phyloP scores from a whole-genome alignment of 2,113 vertebrate genomes.

The Gobiocypris rarus region DNA sequence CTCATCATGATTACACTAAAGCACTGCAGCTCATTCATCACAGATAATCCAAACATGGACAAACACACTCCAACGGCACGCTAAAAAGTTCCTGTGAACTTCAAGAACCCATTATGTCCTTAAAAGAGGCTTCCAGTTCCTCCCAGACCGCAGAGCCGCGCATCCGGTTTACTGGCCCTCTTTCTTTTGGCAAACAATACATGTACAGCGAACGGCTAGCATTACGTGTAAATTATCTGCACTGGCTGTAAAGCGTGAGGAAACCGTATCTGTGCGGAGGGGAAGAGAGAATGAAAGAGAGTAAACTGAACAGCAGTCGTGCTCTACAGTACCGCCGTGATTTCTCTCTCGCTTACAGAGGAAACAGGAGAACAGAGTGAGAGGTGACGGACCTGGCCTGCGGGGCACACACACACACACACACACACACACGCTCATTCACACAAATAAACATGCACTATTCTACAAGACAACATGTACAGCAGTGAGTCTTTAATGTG shows the following conservation, averaged over 20 bases:
- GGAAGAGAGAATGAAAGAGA: conserved; percentile 69
- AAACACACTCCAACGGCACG: conserved; percentile 19
- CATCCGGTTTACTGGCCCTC: conserved; percentile 60
- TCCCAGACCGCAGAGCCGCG: background rate
- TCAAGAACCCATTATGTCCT: conserved; percentile 21
- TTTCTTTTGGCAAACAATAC: conserved; percentile 76
- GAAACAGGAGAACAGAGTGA: conserved; percentile 70
- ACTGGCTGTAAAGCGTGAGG: conserved; percentile 64
- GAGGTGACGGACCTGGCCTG: conserved; percentile 60
- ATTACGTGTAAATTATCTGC: conserved; percentile 78
- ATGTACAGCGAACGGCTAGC: conserved; percentile 66
- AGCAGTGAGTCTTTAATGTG: conserved; percentile 8
- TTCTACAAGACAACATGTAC: background rate
- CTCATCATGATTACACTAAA: background rate
- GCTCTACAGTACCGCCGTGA: conserved; percentile 65
- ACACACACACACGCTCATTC: conserved; percentile 11
- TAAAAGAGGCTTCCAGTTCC: conserved; percentile 34
- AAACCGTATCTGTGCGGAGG: conserved; percentile 69
- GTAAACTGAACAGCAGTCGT: conserved; percentile 45
- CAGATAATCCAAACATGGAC: conserved; percentile 14
- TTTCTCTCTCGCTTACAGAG: conserved; percentile 70
- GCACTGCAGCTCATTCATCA: background rate
- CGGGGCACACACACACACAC: background rate
- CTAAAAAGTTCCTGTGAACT: conserved; percentile 28
- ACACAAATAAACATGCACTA: background rate